Percentiles rank a stretch among this genome's conserved stretches.
Evolutionary conservation across 2,888 invertebrate species (phyloP).

Genomic region (Eilema sororculum): DNA sequence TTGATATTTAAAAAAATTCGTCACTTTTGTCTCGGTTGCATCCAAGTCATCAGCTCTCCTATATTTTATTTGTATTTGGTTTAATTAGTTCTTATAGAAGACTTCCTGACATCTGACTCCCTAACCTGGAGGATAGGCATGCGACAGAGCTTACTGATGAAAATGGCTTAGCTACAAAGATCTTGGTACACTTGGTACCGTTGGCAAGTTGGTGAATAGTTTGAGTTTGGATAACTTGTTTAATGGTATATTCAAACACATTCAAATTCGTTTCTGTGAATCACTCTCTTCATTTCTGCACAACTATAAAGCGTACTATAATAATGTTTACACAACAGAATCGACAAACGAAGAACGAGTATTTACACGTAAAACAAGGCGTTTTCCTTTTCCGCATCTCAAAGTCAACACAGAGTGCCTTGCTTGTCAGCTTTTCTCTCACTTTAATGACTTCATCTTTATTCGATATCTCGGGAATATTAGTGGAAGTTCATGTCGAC

Average conservation of each 20-base stretch:
- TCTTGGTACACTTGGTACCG: too few species aligned
- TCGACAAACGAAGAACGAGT: conserved; percentile 66
- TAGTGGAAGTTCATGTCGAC: conserved; percentile 49
- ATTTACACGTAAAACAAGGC: conserved; percentile 62
- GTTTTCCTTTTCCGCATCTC: conserved; percentile 63
- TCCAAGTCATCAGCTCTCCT: neutral
- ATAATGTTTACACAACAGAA: conserved; percentile 67
- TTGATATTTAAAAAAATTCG: neutral
- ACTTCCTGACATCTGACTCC: neutral
- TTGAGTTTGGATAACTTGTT: too few species aligned
- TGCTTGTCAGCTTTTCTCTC: conserved; percentile 58
- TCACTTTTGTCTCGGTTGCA: neutral
- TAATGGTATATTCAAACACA: neutral
- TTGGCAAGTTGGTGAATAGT: too few species aligned
- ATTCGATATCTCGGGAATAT: conserved; percentile 62
- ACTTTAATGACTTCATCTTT: conserved; percentile 66
- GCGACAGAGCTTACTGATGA: neutral
- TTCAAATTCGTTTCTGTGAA: neutral
- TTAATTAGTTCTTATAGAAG: neutral
- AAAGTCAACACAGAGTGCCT: conserved; percentile 60
- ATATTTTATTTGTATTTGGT: neutral
- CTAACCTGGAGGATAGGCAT: neutral
- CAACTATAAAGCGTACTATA: conserved; percentile 45
- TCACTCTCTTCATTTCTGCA: conserved; percentile 17
- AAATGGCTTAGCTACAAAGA: too few species aligned